These are phyloP conservation scores for Copidosoma floridanum DNA, from an alignment of 1,140 invertebrate species.

Conservation along the genomic window DNA sequence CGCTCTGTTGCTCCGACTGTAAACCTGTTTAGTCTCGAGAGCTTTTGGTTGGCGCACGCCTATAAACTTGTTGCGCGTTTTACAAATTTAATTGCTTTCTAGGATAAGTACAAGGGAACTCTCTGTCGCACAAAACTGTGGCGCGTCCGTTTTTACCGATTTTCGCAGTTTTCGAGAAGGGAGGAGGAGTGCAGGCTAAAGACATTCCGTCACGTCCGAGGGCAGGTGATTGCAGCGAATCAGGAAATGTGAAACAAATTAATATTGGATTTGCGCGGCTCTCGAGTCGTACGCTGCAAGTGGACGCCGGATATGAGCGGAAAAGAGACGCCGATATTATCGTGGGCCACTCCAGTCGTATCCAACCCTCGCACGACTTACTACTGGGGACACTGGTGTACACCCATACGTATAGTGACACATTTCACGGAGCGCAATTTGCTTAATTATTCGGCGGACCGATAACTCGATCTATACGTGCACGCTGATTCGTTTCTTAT, in stretches of 20 bases:
- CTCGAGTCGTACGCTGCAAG: too few species aligned
- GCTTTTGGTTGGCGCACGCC: too few species aligned
- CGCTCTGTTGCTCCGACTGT: too few species aligned
- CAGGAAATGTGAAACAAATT: too few species aligned
- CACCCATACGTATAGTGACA: too few species aligned
- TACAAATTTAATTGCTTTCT: neutral
- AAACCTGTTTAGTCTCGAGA: too few species aligned
- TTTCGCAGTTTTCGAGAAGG: neutral
- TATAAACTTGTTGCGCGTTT: neutral
- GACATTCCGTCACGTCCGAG: neutral
- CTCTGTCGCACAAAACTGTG: neutral
- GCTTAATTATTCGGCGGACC: slow-evolving; percentile 16
- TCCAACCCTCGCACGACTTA: slow-evolving; percentile 9
- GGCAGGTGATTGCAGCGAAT: too few species aligned
- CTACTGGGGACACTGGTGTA: neutral
- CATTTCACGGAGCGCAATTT: too few species aligned
- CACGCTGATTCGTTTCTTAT: neutral
- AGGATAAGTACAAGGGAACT: neutral
- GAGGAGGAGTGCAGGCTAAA: neutral
- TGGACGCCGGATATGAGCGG: too few species aligned
- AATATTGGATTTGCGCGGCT: too few species aligned
- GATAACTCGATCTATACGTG: slow-evolving; percentile 9
- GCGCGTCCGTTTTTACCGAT: too few species aligned
- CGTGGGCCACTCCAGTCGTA: neutral
- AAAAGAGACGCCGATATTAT: neutral